Percentiles rank a stretch among this genome's conserved stretches.
Evolutionary conservation across 2,797 vertebrate genomes (phyloP).

Genomic region (Apogon hyalosoma): DNA sequence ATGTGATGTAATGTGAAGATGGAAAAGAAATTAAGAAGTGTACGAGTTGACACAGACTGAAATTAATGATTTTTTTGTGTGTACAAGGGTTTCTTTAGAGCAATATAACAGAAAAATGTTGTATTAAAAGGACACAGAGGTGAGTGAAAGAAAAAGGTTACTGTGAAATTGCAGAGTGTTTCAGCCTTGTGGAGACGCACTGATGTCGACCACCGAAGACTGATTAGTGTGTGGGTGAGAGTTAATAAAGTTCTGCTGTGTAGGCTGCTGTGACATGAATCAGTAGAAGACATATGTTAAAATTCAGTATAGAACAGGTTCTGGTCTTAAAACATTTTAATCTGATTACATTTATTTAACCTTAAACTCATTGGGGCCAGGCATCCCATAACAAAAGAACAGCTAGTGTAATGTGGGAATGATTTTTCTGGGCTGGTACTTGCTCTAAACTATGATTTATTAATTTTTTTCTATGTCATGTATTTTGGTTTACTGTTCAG

Average conservation of each 20-base stretch:
- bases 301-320: too few species aligned
- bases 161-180: neutral
- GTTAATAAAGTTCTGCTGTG: conserved; percentile 6
- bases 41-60: neutral
- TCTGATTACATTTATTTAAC: too few species aligned
- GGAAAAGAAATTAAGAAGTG: neutral
- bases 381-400: too few species aligned
- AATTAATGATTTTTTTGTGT: conserved; percentile 8
- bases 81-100: neutral
- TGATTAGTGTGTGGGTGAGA: conserved; percentile 12
- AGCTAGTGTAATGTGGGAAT: too few species aligned
- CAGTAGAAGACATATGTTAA: too few species aligned
- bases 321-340: too few species aligned
- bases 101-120: neutral
- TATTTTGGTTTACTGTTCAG: too few species aligned
- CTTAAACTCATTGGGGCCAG: too few species aligned
- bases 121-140: conserved; percentile 5
- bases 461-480: too few species aligned
- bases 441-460: too few species aligned
- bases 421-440: too few species aligned
- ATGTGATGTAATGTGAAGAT: neutral
- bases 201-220: conserved; percentile 6
- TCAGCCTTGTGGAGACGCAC: neutral
- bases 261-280: neutral
- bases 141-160: conserved; percentile 2